Evolutionary conservation across 1,140 invertebrate genomes (phyloP).

Genomic region (Choristoneura fumiferana): DNA sequence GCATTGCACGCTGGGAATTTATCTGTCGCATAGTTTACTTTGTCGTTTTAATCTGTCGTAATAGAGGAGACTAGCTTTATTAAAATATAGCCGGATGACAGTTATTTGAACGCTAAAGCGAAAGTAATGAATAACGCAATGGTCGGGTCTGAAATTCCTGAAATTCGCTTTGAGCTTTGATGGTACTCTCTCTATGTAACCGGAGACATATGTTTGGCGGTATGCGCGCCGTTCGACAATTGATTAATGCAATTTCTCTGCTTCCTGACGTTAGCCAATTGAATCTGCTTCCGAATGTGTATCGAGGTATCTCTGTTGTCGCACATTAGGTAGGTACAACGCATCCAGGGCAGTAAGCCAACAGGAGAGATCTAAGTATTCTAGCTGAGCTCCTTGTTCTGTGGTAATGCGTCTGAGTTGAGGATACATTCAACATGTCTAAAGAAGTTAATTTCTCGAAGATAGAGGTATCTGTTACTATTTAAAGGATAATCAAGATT

Average conservation of each 20-base stretch:
- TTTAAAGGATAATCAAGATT: no score
- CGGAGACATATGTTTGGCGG: slow-evolving; percentile 41
- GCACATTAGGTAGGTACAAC: neutral
- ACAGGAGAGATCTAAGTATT: no score
- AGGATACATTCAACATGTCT: no score
- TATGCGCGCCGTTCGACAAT: slow-evolving; percentile 58
- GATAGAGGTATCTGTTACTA: no score
- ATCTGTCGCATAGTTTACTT: slow-evolving; percentile 7
- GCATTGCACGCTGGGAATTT: slow-evolving; percentile 6
- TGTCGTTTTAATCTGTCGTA: slow-evolving; percentile 12
- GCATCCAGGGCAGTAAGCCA: neutral
- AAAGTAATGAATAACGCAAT: slow-evolving; percentile 45
- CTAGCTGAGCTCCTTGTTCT: no score
- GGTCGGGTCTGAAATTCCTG: slow-evolving; percentile 24
- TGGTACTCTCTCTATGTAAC: slow-evolving; percentile 36
- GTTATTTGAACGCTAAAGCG: slow-evolving; percentile 17
- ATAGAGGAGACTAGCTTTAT: slow-evolving; percentile 11
- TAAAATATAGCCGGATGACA: neutral
- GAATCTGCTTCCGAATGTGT: neutral
- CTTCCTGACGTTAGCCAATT: slow-evolving; percentile 36
- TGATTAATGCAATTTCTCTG: slow-evolving; percentile 70
- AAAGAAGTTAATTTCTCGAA: no score
- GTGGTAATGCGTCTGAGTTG: no score
- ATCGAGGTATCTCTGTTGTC: slow-evolving; percentile 10
- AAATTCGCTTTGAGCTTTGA: slow-evolving; percentile 45